Conservation (phyloP, 1,140 invertebrate genomes). For the Chymomyza costata region DNA sequence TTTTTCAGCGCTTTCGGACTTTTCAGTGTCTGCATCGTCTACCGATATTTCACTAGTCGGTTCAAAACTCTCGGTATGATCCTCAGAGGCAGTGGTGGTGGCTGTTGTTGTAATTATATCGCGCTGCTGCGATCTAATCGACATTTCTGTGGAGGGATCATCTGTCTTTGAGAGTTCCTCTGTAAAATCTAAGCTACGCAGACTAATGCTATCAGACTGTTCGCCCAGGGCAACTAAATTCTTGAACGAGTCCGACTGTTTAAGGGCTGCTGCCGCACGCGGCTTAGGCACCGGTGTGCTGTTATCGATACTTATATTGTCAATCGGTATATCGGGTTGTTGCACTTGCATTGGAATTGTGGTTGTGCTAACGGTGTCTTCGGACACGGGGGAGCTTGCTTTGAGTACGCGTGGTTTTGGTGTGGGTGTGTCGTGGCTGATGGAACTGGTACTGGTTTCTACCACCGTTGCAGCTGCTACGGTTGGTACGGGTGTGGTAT, state of each 20-base stretch:
- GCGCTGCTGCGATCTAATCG: slow-evolving; percentile 55
- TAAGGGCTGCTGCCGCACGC: slow-evolving; percentile 64
- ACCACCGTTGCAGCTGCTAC: slow-evolving; percentile 37
- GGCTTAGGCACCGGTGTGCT: slow-evolving; percentile 56
- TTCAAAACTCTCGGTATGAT: slow-evolving; percentile 67
- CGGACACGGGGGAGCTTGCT: slow-evolving; percentile 55
- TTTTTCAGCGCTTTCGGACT: slow-evolving; percentile 49
- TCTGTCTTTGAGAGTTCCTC: slow-evolving; percentile 68
- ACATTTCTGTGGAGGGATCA: slow-evolving; percentile 64
- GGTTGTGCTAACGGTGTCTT: slow-evolving; percentile 49
- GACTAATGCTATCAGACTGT: slow-evolving; percentile 66
- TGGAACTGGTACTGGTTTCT: slow-evolving; percentile 41
- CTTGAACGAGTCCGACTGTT: slow-evolving; percentile 61
- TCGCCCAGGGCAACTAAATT: slow-evolving; percentile 57
- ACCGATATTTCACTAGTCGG: slow-evolving; percentile 65
- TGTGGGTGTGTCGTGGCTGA: slow-evolving; percentile 62
- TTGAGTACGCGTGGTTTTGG: slow-evolving; percentile 66
- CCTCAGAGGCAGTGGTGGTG: slow-evolving; percentile 58
- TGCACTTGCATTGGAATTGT: slow-evolving; percentile 43
- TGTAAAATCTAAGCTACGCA: slow-evolving; percentile 67
- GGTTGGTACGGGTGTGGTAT: slow-evolving; percentile 72
- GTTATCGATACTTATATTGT: slow-evolving; percentile 41
- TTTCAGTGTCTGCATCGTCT: slow-evolving; percentile 64
- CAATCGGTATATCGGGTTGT: slow-evolving; percentile 38
- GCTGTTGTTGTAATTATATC: slow-evolving; percentile 51